Evolutionary conservation across 2,113 vertebrate genomes (phyloP), one percentile per base, ranked within the genome.

Genomic region (Holacanthus passer): DNA sequence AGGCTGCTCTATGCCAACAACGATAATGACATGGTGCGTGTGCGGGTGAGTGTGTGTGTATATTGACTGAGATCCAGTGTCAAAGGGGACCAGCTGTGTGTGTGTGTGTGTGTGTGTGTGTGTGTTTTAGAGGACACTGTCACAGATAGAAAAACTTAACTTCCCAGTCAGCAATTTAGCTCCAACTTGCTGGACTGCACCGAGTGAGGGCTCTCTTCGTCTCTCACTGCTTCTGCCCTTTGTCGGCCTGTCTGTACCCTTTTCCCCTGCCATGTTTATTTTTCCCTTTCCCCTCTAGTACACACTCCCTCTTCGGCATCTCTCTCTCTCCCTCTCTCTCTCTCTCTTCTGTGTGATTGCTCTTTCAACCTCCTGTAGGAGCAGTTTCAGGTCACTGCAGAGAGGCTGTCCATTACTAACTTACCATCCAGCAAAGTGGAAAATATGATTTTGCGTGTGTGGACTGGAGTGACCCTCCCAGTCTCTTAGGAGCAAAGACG

Each of bases 11-110:
- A 73, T 73, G 91, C 86, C 91, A 92, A 84, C 56, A 83, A 79
- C 60, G 71, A 90, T 90, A 92, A 91, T 92, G 89, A 92, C 90
- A 91, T 52, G 58, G 84, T 85, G 84, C 43, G 77, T 79, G 89
- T 67, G 78, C 17, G 7, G 45, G 59, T 60, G 75, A 63, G 84
- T 79, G 79, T 81, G 88, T 85, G 77, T 83, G 73, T 85, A 58
- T 87, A 45, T 85, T 52, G 87, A 87, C 60, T 73, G 59, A 80
- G 72, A 58, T 88, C 85, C 88, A 91, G 83, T 86, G 83, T 91
- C 79, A 86, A 79, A 80, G 53, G 71, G 81, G 77, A 80, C 58
- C 1, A 77, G 77, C 64, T 88, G 82, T 84, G 76, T 48, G 62
- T 75, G 70, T 79, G 78, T 75, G 76, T 72, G 82, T 69, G 55